Percentiles rank a stretch among this genome's conserved stretches.
These are phyloP conservation scores for Mythimna impura DNA, from an alignment of 2,888 invertebrate genomes.

Conservation along the genomic window DNA sequence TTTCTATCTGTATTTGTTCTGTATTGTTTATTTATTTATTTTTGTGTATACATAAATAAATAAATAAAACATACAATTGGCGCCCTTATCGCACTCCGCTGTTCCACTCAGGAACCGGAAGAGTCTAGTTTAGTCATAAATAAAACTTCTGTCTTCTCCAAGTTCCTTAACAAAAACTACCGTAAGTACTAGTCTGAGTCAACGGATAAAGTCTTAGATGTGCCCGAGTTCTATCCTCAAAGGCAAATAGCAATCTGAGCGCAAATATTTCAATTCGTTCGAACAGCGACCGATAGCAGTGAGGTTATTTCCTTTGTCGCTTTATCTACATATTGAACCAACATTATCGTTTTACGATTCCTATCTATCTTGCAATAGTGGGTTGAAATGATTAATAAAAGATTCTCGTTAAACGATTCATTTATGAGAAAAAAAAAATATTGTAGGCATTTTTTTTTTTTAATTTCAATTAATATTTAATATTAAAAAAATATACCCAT, in stretches of 20 bases:
- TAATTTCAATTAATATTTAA: too few species aligned
- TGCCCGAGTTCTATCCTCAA: constrained; percentile 62
- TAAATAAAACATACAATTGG: too few species aligned
- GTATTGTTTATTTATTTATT: too few species aligned
- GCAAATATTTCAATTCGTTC: constrained; percentile 73
- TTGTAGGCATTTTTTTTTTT: too few species aligned
- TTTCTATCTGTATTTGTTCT: too few species aligned
- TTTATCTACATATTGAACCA: constrained; percentile 50
- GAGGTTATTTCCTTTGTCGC: constrained; percentile 55
- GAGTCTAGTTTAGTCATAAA: background rate
- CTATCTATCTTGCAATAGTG: constrained; percentile 16
- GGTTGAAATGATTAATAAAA: background rate
- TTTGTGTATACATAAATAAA: too few species aligned
- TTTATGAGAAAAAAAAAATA: too few species aligned
- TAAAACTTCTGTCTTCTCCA: constrained; percentile 2
- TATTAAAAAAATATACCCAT: too few species aligned
- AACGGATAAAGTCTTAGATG: constrained; percentile 45
- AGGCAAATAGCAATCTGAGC: constrained; percentile 74
- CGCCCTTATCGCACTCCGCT: background rate
- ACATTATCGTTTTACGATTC: constrained; percentile 41
- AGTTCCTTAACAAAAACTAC: constrained; percentile 16
- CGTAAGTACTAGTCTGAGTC: constrained; percentile 15
- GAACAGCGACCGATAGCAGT: constrained; percentile 50
- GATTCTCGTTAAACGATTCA: too few species aligned
- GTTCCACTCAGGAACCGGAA: background rate